Evolutionary conservation across 2,888 invertebrate species (phyloP), one percentile per base, ranked within the genome.

Genomic region (Luffia ferchaultella): DNA sequence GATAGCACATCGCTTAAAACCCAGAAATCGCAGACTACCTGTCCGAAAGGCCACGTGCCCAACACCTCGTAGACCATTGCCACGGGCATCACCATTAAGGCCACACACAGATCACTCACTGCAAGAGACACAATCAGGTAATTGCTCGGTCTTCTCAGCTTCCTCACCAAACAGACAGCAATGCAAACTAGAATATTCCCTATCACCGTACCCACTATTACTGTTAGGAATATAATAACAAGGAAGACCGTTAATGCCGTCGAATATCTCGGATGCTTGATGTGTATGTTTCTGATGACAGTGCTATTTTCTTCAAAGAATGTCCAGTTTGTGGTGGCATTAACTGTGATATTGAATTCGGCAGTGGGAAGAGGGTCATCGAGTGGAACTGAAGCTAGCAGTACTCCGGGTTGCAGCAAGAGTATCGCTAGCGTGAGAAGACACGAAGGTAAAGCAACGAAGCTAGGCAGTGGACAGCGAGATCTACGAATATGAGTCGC

Each of bases 1-100:
- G 97, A 97, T 62, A 98, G 88, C 40, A 99, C 96, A 76, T 99
- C 98, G 70, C 97, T 95, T 50, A 96, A 95, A 53, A 97, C 96
- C 98, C 98, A 98, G 55, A 97, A 88, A 69, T 97, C 95, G 76
- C 98, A 98, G 64, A 96, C 90, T 55, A 92, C 87, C 18, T 91
- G 89, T 48, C 97, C 97, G 65, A 98, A 97, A 60, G 92, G 91
- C 98, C 98, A 98, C 61, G 90, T 89, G 53, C 96, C 96, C 62
- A 95, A 87, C 54, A 97, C 90, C 76, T 98, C 97, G 73, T 96
- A 96, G 40, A 96, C 89, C 70, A 97, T 89, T 2, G 98, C 98
- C 85, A 98, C 95, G 5, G 97, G 96, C 98, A 99, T 98, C 54
- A 99, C 97, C 62, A 98, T 87, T 46, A 93, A 88, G 2, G 97